A percentile compares a stretch with the other conserved stretches of the same genome.
Evolutionary conservation across 2,888 invertebrate species (phyloP).

Genomic region (Clistopyga incitator): DNA sequence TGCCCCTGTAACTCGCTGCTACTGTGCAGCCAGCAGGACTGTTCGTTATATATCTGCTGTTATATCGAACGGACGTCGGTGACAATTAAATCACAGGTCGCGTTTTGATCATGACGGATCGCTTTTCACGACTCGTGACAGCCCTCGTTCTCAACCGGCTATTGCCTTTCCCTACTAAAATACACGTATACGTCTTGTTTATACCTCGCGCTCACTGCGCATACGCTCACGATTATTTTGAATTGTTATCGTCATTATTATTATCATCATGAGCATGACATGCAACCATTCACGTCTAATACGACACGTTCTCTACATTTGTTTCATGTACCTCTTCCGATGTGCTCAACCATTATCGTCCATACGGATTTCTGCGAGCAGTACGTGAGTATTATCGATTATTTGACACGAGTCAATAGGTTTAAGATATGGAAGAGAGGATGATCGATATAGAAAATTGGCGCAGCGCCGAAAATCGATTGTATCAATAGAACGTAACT

Average conservation of each 20-base stretch:
- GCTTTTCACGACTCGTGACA: constrained; percentile 66
- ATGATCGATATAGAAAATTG: too few relatives aligned
- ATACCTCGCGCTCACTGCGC: constrained; percentile 53
- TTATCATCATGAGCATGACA: constrained; percentile 39
- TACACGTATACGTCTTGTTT: constrained; percentile 59
- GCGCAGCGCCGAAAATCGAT: too few relatives aligned
- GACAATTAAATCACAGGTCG: constrained; percentile 83
- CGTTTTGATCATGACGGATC: constrained; percentile 83
- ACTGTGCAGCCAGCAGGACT: background rate
- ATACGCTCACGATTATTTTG: constrained; percentile 51
- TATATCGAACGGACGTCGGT: constrained; percentile 72
- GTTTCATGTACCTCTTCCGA: constrained; percentile 75
- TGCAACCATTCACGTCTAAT: constrained; percentile 42
- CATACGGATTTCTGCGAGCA: constrained; percentile 63
- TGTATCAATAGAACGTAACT: too few relatives aligned
- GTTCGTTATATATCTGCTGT: constrained; percentile 44
- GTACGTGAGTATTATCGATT: constrained; percentile 76
- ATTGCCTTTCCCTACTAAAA: constrained; percentile 59
- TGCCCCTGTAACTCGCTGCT: constrained; percentile 25
- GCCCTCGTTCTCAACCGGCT: constrained; percentile 42
- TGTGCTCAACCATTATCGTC: constrained; percentile 48
- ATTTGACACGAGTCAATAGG: background rate
- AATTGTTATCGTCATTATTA: constrained; percentile 37
- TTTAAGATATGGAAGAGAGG: background rate
- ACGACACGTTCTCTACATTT: constrained; percentile 60